Base-by-base conservation (phyloP, 2,797 vertebrate genomes). In the Semaprochilodus insignis region DNA sequence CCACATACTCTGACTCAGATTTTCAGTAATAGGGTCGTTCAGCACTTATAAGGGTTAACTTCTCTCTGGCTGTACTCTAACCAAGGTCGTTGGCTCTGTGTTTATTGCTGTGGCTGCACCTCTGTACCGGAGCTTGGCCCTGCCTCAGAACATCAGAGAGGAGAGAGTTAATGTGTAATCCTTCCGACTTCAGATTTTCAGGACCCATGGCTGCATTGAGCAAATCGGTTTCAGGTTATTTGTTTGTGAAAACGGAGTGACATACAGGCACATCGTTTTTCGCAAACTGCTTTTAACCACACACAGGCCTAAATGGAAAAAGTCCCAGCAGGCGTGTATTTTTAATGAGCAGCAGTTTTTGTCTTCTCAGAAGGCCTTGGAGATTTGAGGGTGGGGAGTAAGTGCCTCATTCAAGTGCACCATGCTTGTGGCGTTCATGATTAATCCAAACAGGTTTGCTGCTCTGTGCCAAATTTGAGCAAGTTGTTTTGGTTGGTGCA, bases 131-230 rank as follows among this genome's bases (percentile, higher is more conserved):
- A 44, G 31, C n/a, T 25, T 0, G 62, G 60, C 44, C 71, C 48
- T 67, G 36, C 57, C 27, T 62, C 74, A 14, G 25, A 31, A 78
- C 44, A 81, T 75, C 21, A 71, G 57, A 62, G 55, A 21, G 17
- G 51, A 48, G 17, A 69, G 60, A 74, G 75, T 86, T 84, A 84
- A 88, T 84, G n/a, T 78, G 23, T 88, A 84, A 87, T 71, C 82
- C 7, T 52, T 14, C 19, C 44, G 36, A 48, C 36, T 44, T 36
- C 34, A n/a, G 40, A 48, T 44, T 48, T 69, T 69, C 40, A 69
- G 34, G 31, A 36, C 21, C 36, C 40, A 23, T 23, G 21, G 21
- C 21, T 69, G 19, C 3, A 69, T 1, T 48, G 21, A n/a, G 66
- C 40, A 69, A 48, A 48, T 48, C 3, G 0, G 65, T 21, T 67